Percentiles rank a stretch among this genome's conserved stretches.
These are phyloP conservation scores for Ceratina calcarata DNA, from an alignment of 1,140 invertebrate genomes.

Conservation along the genomic window DNA sequence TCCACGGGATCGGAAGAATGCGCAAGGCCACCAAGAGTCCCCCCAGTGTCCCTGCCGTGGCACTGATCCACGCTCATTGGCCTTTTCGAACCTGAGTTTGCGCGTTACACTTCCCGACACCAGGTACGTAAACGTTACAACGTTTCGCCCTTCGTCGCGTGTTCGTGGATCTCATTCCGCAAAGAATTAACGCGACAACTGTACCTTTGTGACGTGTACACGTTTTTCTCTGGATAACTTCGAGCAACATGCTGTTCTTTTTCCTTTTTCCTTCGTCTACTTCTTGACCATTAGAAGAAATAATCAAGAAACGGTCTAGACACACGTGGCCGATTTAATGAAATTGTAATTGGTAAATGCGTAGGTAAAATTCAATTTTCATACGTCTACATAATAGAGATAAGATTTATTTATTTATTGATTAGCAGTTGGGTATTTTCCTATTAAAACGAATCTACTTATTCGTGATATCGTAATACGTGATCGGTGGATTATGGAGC, in stretches of 20 bases:
- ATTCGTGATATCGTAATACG: not conserved
- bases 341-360: too few relatives aligned
- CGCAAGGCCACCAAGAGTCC: slow-evolving; percentile 62
- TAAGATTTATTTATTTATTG: not conserved
- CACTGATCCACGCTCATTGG: slow-evolving; percentile 40
- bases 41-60: slow-evolving; percentile 54
- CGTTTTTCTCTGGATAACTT: slow-evolving; percentile 50
- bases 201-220: slow-evolving; percentile 34
- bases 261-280: too few relatives aligned
- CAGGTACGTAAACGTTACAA: slow-evolving; percentile 27
- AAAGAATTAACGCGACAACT: slow-evolving; percentile 24
- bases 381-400: too few relatives aligned
- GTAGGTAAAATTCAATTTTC: too few relatives aligned
- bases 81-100: slow-evolving; percentile 57
- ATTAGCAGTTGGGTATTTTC: not conserved
- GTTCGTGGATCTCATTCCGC: not conserved
- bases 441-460: not conserved
- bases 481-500: not conserved
- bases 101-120: not conserved
- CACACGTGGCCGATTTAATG: too few relatives aligned
- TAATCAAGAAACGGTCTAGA: too few relatives aligned
- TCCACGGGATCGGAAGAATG: slow-evolving; percentile 44
- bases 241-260: not conserved
- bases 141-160: not conserved
- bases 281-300: too few relatives aligned